Conservation (phyloP, 1,140 invertebrate genomes). For the Aphelinus certus region DNA sequence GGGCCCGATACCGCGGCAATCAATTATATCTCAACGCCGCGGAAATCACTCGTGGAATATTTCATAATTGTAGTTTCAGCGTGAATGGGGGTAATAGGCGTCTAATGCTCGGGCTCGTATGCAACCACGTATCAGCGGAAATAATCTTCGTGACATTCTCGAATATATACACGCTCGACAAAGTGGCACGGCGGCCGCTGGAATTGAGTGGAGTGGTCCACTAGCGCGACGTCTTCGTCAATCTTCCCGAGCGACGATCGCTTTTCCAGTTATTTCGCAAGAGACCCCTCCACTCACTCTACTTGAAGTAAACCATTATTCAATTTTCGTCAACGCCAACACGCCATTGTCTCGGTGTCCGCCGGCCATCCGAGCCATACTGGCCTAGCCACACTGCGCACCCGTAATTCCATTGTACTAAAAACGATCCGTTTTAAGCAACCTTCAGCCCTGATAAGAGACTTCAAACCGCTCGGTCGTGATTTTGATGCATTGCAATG, state of each 20-base stretch:
- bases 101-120: neutral
- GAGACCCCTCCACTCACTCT: neutral
- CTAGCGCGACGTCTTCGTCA: constrained; percentile 5
- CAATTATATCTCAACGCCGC: no score
- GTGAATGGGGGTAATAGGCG: neutral
- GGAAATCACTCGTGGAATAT: neutral
- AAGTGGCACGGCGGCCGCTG: neutral
- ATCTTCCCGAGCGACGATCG: neutral
- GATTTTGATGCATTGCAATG: no score
- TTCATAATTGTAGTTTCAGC: neutral
- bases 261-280: constrained; percentile 35
- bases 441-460: no score
- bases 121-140: neutral
- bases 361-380: no score
- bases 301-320: constrained; percentile 27
- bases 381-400: no score
- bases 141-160: constrained; percentile 10
- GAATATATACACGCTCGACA: neutral
- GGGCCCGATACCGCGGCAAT: no score
- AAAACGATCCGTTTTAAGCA: no score
- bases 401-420: no score
- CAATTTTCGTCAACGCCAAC: constrained; percentile 27
- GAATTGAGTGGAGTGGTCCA: neutral
- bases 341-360: neutral
- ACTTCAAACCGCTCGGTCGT: no score